Percentiles rank a stretch among this genome's conserved stretches.
Evolutionary conservation across 2,113 vertebrate genomes (phyloP).

Genomic region (Tachysurus fulvidraco): DNA sequence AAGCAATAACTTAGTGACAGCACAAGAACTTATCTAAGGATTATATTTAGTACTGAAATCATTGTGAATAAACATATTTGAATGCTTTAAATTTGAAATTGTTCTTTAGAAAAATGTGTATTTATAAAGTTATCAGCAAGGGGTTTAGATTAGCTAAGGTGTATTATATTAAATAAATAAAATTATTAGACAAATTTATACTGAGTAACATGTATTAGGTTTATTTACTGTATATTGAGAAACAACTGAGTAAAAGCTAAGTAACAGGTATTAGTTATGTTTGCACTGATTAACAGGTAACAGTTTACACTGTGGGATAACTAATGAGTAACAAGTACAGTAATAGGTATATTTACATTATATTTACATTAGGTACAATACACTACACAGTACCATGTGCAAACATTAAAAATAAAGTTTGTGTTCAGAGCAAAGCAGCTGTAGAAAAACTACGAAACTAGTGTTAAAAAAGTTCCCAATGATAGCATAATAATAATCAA

Average conservation of each 20-base stretch:
- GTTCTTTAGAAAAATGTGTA: too few relatives aligned
- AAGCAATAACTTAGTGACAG: background rate
- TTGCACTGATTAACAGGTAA: background rate
- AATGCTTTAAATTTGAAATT: background rate
- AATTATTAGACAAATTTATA: too few relatives aligned
- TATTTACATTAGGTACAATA: too few relatives aligned
- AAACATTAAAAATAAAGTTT: background rate
- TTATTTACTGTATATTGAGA: too few relatives aligned
- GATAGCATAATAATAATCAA: background rate
- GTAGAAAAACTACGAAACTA: background rate
- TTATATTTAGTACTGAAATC: background rate
- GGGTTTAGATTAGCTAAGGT: too few relatives aligned
- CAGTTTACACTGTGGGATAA: background rate
- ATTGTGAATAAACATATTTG: background rate
- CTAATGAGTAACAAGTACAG: background rate
- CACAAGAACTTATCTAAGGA: background rate
- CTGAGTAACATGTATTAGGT: too few relatives aligned
- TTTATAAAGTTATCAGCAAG: too few relatives aligned
- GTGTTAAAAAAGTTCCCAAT: background rate
- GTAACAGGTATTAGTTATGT: background rate
- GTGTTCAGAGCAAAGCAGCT: background rate
- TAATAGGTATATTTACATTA: background rate
- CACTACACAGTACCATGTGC: background rate
- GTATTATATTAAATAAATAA: too few relatives aligned
- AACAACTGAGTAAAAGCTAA: background rate